Evolutionary conservation across 2,113 vertebrate species (phyloP), one percentile per base, ranked within the genome.

Genomic region (Toxotes chatareus): DNA sequence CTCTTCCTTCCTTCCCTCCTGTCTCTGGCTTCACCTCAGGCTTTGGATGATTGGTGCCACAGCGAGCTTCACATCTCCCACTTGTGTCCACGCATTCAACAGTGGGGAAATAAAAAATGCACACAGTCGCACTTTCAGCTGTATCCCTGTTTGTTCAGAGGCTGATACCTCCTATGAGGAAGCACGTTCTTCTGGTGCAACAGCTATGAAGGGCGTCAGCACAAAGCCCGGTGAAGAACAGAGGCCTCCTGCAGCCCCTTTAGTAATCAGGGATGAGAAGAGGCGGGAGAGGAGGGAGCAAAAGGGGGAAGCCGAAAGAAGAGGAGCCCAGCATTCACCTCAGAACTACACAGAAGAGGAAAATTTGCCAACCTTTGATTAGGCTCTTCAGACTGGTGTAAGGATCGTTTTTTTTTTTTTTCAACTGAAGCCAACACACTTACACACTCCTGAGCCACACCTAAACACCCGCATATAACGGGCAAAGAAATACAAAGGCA

Each of bases 211-310:
- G 73, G 75, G 87, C n/a, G 68, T 71, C 81, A 80, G 88, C 73
- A 87, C 67, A 66, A 63, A 85, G 81, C 73, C 76, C 12, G 63
- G 76, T 56, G 67, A 62, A 75, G 78, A 84, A 85, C 88, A 87
- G 71, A 82, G 62, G 42, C 83, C 85, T 69, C 85, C 90, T 81
- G 83, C 78, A 80, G 89, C 72, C 81, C 81, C 85, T 82, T 84
- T 85, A 88, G 87, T 88, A 90, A 91, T 93, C 88, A 90, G 53
- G 76, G 80, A 86, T 71, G 89, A 85, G 88, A 65, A 75, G 32
- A 82, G 66, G 83, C n/a, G 56, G 64, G 79, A 13, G 56, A 67
- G 56, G 70, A 65, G 42, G 68, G 72, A 70, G 71, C 0, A 40
- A 47, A 73, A 12, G 27, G 56, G 34, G 55, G 61, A 27, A 40